A percentile compares a stretch with the other conserved stretches of the same genome.
Conservation (phyloP, 2,113 vertebrate genomes). For the Psittacara wagleri region DNA sequence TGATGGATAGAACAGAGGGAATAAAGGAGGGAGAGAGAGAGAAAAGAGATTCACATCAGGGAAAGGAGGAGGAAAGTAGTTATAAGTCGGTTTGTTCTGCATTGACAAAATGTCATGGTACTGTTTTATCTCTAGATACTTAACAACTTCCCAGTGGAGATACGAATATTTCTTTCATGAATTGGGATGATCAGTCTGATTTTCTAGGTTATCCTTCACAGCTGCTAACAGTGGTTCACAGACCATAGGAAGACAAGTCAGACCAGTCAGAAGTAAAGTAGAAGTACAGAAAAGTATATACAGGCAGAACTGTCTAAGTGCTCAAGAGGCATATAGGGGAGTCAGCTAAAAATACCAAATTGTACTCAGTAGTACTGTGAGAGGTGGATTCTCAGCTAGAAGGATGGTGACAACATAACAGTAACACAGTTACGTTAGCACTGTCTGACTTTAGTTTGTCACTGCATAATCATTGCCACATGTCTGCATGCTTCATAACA, state of each 20-base stretch:
- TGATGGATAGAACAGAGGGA: not conserved
- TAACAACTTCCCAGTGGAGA: not conserved
- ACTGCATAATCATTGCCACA: slow-evolving; percentile 37
- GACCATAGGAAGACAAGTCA: not conserved
- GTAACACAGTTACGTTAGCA: slow-evolving; percentile 27
- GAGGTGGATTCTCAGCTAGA: slow-evolving; percentile 42
- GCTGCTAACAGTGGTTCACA: not conserved
- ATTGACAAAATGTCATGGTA: not conserved
- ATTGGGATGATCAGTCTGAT: not conserved
- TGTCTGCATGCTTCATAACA: not conserved
- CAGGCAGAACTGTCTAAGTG: not conserved
- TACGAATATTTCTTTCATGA: not conserved
- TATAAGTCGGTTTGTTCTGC: not conserved
- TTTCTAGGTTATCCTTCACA: not conserved
- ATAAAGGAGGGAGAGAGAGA: not conserved
- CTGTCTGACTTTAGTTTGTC: slow-evolving; percentile 39
- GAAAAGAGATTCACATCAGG: not conserved
- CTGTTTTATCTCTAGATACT: not conserved
- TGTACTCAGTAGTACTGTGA: slow-evolving; percentile 19
- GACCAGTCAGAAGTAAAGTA: not conserved
- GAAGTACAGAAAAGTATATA: not conserved
- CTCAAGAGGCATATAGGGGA: not conserved
- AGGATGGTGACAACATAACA: slow-evolving; percentile 47
- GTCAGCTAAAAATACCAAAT: slow-evolving; percentile 49
- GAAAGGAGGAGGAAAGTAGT: not conserved